Evolutionary conservation across 1,140 invertebrate species (phyloP).

Genomic region (Arion vulgaris): DNA sequence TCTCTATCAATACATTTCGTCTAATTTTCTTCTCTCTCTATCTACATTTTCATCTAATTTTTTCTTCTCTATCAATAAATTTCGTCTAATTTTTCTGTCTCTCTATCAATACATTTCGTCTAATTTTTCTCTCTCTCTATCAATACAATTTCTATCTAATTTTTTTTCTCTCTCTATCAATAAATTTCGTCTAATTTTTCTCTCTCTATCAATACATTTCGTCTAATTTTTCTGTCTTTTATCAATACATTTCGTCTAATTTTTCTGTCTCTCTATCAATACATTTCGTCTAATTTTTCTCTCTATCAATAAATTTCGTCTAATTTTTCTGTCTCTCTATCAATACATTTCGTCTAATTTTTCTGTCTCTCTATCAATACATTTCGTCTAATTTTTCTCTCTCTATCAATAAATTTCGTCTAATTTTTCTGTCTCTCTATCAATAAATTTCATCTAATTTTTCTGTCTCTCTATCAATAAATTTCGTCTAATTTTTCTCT

Average conservation of each 20-base stretch:
- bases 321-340: not conserved
- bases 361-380: not conserved
- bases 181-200: slow-evolving; percentile 25
- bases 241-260: no score
- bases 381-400: not conserved
- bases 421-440: not conserved
- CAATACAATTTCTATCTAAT: not conserved
- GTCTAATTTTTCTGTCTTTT: not conserved
- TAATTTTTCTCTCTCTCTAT: not conserved
- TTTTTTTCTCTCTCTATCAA: slow-evolving; percentile 26
- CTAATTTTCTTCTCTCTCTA: not conserved
- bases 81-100: not conserved
- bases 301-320: not conserved
- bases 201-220: not conserved
- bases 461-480: not conserved
- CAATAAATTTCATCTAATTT: not conserved
- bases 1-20: not conserved
- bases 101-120: not conserved
- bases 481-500: no score
- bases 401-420: not conserved
- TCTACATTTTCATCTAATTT: not conserved
- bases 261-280: no score
- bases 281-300: no score
- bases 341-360: no score
- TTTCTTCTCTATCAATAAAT: not conserved